phyloP scores from a whole-genome alignment of 2,113 vertebrate genomes.

The Tupaia chinensis region DNA sequence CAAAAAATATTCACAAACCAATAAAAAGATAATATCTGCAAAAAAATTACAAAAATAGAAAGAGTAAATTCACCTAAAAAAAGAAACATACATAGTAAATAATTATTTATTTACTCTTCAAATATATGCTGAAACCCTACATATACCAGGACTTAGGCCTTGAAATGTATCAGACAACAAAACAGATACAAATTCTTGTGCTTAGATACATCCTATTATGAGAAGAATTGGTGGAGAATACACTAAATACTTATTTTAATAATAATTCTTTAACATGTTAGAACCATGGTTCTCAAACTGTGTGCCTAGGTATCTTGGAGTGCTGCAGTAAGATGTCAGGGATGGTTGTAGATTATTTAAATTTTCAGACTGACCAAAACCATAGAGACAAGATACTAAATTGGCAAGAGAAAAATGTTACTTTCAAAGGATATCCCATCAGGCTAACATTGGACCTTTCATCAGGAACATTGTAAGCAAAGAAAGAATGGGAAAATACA shows the following conservation, averaged over 20 bases:
- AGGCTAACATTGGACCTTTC: too few relatives aligned
- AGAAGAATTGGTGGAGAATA: neutral
- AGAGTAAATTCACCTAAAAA: neutral
- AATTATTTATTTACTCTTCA: neutral
- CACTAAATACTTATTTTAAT: neutral
- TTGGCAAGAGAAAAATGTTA: too few relatives aligned
- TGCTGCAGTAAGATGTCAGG: neutral
- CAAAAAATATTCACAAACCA: neutral
- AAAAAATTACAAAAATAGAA: constrained; percentile 13
- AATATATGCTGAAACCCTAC: neutral
- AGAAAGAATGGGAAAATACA: too few relatives aligned
- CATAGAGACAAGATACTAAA: too few relatives aligned
- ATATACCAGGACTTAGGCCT: neutral
- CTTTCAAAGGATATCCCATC: too few relatives aligned
- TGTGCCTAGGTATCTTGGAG: neutral
- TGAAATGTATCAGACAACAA: neutral
- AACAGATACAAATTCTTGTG: neutral
- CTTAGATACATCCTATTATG: neutral
- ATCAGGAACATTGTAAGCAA: too few relatives aligned
- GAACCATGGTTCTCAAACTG: neutral
- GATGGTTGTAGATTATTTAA: neutral
- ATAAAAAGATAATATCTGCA: neutral
- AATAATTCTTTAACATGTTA: neutral
- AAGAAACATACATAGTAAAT: neutral
- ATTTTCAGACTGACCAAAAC: neutral